These are phyloP conservation scores for Cryptoleucopteryx plumbea DNA, from an alignment of 2,113 vertebrate species.

Conservation along the genomic window DNA sequence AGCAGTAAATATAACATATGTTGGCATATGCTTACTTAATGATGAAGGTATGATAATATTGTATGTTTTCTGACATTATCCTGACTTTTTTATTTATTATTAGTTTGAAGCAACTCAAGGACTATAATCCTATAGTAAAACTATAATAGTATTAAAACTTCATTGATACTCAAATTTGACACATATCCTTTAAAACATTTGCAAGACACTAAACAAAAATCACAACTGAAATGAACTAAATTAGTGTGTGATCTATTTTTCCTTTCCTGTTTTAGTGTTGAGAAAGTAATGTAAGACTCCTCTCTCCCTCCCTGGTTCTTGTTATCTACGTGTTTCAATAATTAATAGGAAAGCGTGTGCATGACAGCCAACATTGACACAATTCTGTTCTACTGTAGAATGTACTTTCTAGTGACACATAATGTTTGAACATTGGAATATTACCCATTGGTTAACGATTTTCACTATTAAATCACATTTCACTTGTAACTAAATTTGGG, in stretches of 20 bases:
- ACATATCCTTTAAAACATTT: not conserved
- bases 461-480: not conserved
- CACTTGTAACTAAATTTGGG: not conserved
- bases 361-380: accelerated
- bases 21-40: not conserved
- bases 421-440: not conserved
- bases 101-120: not conserved
- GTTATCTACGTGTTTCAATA: not conserved
- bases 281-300: not conserved
- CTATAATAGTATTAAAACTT: not conserved
- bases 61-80: not conserved
- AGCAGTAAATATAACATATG: not conserved
- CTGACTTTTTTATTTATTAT: not conserved
- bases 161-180: not conserved
- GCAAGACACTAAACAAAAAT: not conserved
- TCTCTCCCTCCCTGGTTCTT: not conserved
- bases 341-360: not conserved
- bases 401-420: not conserved
- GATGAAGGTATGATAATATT: not conserved
- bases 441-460: not conserved
- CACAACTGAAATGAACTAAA: not conserved
- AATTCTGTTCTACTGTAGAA: not conserved
- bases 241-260: not conserved
- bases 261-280: not conserved
- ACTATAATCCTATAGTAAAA: not conserved